Evolutionary conservation across 1,140 invertebrate species (phyloP), one percentile per base, ranked within the genome.

Genomic region (Diuraphis noxia): DNA sequence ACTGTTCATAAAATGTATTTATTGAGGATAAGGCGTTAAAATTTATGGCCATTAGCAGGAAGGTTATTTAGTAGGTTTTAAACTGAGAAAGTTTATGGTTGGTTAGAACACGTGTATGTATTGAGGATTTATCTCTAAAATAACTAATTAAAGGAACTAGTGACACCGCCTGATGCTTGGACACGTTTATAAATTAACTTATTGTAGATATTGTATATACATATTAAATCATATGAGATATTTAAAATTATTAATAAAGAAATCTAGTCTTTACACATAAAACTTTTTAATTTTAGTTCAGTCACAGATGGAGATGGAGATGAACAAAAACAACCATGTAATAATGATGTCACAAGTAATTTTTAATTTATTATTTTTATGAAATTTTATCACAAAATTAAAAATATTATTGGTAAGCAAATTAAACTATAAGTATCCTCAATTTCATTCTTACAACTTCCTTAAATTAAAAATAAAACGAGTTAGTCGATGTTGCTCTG

Each of bases 291-390:
- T n/a, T 91, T 25, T 82, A 91, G 89, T 82, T 82, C 72, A 21
- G 5, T 23, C n/a, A 17, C 21, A 49, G 5, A 23, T 91, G 23
- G 10, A 91, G 77, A 92, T 81, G 25, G 19, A 52, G 41, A 49
- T 81, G 84, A 86, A 88, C 36, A 3, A 79, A 88, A 88, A 88
- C 34, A 49, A 34, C 34, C 10, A 88, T 8, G 38, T 79, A 23
- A n/a, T 41, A 56, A 43, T 77, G 84, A 88, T 40, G 46, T 40
- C n/a, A 92, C 85, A 72, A 88, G 85, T 88, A 92, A 87, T 63
- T 38, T 87, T 49, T 38, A 40, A 52, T 36, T 86, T 38, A 23
- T 52, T 38, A 34, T 85, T 46, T 36, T 49, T 49, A 85, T 46
- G 5, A 85, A n/a, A 41, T 82, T n/a, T 9, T 40, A 25, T 17